phyloP scores from a whole-genome alignment of 2,888 invertebrate species.

The Pristionchus entomophagus region DNA sequence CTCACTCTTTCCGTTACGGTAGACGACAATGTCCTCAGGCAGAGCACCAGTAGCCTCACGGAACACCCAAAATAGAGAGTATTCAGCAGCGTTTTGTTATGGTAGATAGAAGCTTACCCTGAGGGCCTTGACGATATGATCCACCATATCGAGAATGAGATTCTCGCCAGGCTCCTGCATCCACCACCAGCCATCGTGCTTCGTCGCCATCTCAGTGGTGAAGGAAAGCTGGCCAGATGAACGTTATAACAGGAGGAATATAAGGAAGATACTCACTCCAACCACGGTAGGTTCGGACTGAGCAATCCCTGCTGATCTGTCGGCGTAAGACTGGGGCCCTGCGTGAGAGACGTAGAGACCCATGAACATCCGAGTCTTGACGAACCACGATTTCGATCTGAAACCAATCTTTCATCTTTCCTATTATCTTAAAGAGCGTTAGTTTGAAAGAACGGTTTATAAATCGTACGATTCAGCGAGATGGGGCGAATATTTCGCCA shows the following conservation, averaged over 20 bases:
- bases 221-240: conserved; percentile 18
- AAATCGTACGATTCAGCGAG: not conserved
- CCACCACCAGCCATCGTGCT: conserved; percentile 33
- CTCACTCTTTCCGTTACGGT: conserved; percentile 60
- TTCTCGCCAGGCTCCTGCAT: conserved; percentile 47
- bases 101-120: conserved; percentile 1
- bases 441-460: not conserved
- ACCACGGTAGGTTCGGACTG: conserved; percentile 58
- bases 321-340: conserved; percentile 55
- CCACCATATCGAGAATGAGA: conserved; percentile 29
- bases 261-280: conserved; percentile 51
- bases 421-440: too few relatives aligned
- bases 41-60: not conserved
- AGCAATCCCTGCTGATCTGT: conserved; percentile 49
- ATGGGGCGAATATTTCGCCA: not conserved
- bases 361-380: conserved; percentile 55
- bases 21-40: conserved; percentile 59
- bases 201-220: not conserved
- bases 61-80: conserved; percentile 27
- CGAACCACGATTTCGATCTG: conserved; percentile 29
- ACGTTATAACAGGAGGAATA: not conserved
- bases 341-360: conserved; percentile 62
- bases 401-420: too few relatives aligned
- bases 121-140: conserved; percentile 39
- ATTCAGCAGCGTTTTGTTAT: too few relatives aligned